Conservation (phyloP, 2,113 vertebrate species). For the Myxocyprinus asiaticus region DNA sequence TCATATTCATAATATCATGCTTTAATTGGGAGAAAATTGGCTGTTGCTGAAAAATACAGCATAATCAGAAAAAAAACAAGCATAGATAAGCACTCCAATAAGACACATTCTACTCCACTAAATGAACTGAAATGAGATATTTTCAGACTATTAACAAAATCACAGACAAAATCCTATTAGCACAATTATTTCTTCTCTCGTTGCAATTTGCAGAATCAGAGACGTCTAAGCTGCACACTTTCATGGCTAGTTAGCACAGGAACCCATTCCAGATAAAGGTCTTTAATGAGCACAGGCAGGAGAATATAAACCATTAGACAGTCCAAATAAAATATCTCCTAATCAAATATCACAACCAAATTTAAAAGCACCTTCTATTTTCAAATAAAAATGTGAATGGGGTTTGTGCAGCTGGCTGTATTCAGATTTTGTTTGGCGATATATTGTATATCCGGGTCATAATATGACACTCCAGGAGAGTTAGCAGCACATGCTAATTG, state of each 20-base stretch:
- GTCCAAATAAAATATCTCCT: neutral
- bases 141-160: slow-evolving; percentile 85
- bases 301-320: neutral
- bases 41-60: slow-evolving; percentile 80
- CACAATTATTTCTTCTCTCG: slow-evolving; percentile 76
- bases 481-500: slow-evolving; percentile 29
- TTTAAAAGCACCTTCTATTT: neutral
- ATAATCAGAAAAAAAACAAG: slow-evolving; percentile 70
- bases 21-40: slow-evolving; percentile 84
- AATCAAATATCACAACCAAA: slow-evolving; percentile 4
- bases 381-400: neutral
- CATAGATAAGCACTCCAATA: slow-evolving; percentile 82
- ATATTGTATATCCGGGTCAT: slow-evolving; percentile 4
- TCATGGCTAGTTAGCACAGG: slow-evolving; percentile 68
- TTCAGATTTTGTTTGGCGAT: slow-evolving; percentile 4
- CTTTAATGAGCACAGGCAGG: neutral
- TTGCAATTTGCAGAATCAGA: slow-evolving; percentile 78
- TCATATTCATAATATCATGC: slow-evolving; percentile 83
- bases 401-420: neutral
- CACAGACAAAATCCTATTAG: slow-evolving; percentile 81
- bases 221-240: slow-evolving; percentile 72
- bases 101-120: slow-evolving; percentile 82
- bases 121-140: slow-evolving; percentile 81
- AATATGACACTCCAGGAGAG: neutral
- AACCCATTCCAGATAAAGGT: slow-evolving; percentile 51